These are phyloP conservation scores for Dascillus cervinus DNA, from an alignment of 2,888 invertebrate species.

Conservation along the genomic window DNA sequence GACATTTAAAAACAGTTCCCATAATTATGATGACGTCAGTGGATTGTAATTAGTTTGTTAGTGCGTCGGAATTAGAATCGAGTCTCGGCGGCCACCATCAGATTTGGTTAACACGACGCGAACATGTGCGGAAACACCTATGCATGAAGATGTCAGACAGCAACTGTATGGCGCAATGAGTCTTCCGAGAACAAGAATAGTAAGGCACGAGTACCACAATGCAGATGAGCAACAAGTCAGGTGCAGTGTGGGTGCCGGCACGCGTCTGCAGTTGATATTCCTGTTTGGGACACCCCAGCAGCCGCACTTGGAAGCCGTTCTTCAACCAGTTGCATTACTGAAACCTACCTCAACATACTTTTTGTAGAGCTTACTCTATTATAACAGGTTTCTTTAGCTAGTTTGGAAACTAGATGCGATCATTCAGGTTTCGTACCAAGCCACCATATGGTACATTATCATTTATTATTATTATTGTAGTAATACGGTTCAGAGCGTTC, in stretches of 20 bases:
- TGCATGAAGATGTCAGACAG: too few relatives aligned
- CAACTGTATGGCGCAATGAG: too few relatives aligned
- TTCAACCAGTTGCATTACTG: constrained; percentile 18
- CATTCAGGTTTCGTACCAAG: constrained; percentile 22
- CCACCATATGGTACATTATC: constrained; percentile 20
- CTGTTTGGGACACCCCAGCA: constrained; percentile 22
- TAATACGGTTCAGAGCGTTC: constrained; percentile 15
- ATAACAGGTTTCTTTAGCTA: constrained; percentile 27
- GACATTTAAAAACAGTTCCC: too few relatives aligned
- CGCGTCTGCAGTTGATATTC: constrained; percentile 22
- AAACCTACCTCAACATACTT: constrained; percentile 29
- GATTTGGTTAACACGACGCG: too few relatives aligned
- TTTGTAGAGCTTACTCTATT: constrained; percentile 26
- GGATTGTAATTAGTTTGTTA: too few relatives aligned
- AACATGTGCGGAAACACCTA: too few relatives aligned
- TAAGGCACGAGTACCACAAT: constrained; percentile 16
- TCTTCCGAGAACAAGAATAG: constrained; percentile 12
- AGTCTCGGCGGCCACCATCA: too few relatives aligned
- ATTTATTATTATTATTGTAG: constrained; percentile 21
- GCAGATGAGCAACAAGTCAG: constrained; percentile 14
- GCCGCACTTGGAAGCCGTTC: constrained; percentile 18
- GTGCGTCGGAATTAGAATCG: too few relatives aligned
- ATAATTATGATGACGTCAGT: too few relatives aligned
- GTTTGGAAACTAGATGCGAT: constrained; percentile 26
- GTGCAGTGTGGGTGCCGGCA: constrained; percentile 21